Conservation (phyloP, 2,113 vertebrate genomes). For the Lepisosteus osseus region DNA sequence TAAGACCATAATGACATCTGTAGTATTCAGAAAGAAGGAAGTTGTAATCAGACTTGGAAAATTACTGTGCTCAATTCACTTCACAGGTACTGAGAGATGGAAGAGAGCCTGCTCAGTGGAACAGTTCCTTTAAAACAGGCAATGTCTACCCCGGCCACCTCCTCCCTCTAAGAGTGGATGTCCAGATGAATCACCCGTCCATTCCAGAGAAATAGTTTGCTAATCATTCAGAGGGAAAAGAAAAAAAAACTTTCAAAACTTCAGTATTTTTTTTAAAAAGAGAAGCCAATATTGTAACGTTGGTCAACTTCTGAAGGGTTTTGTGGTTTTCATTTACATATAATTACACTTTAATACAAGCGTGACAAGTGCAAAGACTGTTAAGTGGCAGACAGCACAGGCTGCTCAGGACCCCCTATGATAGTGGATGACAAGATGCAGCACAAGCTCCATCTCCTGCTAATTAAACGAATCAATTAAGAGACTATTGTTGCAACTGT, state of each 20-base stretch:
- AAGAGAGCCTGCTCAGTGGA: slow-evolving; percentile 37
- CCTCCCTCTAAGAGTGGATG: slow-evolving; percentile 29
- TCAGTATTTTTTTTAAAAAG: slow-evolving; percentile 10
- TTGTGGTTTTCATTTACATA: slow-evolving; percentile 67
- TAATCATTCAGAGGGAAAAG: slow-evolving; percentile 28
- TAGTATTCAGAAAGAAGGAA: slow-evolving; percentile 66
- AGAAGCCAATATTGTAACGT: slow-evolving; percentile 33
- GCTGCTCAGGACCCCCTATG: slow-evolving; percentile 58
- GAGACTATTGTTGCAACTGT: slow-evolving; percentile 87
- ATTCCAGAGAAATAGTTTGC: slow-evolving; percentile 40
- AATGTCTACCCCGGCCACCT: slow-evolving; percentile 30
- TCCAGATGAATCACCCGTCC: slow-evolving; percentile 37
- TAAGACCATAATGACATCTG: slow-evolving; percentile 67
- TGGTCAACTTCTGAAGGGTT: slow-evolving; percentile 50
- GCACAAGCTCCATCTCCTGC: slow-evolving; percentile 84
- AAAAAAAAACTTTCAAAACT: slow-evolving; percentile 33
- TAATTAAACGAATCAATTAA: slow-evolving; percentile 99
- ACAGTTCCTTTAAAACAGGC: slow-evolving; percentile 50
- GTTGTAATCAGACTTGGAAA: slow-evolving; percentile 61
- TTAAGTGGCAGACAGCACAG: slow-evolving; percentile 54
- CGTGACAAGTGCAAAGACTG: slow-evolving; percentile 67
- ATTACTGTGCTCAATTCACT: slow-evolving; percentile 16
- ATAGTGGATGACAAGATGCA: slow-evolving; percentile 82
- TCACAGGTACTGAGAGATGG: slow-evolving; percentile 34
- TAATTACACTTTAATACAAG: slow-evolving; percentile 67